Percentiles rank a stretch among this genome's conserved stretches.
These are phyloP conservation scores for Thecophora atra DNA, from an alignment of 2,888 invertebrate genomes.

Conservation along the genomic window DNA sequence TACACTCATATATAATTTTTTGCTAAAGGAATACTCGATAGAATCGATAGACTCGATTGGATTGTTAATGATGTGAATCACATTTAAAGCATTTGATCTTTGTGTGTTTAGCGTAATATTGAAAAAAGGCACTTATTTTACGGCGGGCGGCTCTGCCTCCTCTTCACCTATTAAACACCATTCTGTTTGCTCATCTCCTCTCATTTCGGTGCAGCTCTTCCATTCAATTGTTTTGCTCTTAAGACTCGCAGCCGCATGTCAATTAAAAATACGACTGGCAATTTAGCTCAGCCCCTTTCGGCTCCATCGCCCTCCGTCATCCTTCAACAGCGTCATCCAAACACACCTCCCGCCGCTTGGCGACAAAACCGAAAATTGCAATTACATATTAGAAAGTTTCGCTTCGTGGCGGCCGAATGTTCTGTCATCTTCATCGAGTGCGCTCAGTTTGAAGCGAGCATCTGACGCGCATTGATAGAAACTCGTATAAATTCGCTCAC, in stretches of 20 bases:
- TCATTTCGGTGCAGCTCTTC: conserved; percentile 10
- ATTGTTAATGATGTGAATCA: too few relatives aligned
- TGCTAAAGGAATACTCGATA: too few relatives aligned
- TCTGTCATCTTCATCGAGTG: conserved; percentile 33
- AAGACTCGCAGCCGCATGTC: conserved; percentile 24
- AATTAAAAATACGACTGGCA: conserved; percentile 31
- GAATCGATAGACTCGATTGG: too few relatives aligned
- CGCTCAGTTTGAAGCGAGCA: conserved; percentile 32
- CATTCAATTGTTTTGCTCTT: conserved; percentile 27
- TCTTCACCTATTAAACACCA: neutral
- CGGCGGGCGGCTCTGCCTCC: neutral
- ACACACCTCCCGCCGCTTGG: neutral
- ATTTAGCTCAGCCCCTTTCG: neutral
- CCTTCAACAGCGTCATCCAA: neutral
- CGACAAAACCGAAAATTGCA: neutral
- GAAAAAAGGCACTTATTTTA: too few relatives aligned
- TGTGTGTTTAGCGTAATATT: too few relatives aligned
- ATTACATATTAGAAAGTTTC: neutral
- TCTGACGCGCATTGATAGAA: conserved; percentile 25
- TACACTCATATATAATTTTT: too few relatives aligned
- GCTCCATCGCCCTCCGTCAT: neutral
- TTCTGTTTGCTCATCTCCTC: conserved; percentile 10
- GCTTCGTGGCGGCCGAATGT: conserved; percentile 18
- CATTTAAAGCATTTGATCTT: too few relatives aligned
- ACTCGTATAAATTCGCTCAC: neutral